Evolutionary conservation across 2,113 vertebrate species (phyloP), one percentile per base, ranked within the genome.

Genomic region (Pygathrix nemaeus): DNA sequence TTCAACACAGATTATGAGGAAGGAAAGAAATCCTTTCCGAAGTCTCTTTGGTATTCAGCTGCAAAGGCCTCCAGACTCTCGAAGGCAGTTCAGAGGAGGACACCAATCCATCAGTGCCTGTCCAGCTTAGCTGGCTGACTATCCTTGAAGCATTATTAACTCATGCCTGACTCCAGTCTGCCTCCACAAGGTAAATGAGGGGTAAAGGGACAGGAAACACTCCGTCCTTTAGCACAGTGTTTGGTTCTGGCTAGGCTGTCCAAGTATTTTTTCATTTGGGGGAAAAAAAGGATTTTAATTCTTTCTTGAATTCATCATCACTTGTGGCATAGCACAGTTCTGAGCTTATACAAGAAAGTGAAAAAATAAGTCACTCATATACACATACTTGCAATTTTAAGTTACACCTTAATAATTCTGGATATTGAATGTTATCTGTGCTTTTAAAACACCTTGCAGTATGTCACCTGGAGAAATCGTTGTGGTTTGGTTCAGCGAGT

Each of bases 351-450:
- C 12, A 78, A 70, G 30, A 83, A 70, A 43, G 30, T 48, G 9
- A 81, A 94, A 93, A 93, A 93, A 30, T 38, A 93, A 80, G 30
- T 61, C 50, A 75, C n/a, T 92, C 55, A 38, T n/a, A 81, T 5
- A 90, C 13, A 94, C 30, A 55, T 64, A 85, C 38, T 66, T 96
- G 78, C 50, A 90, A 91, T 94, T 95, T 93, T 91, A 96, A 45
- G 32, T 88, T 80, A 82, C 25, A 59, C 25, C 32, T 94, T 95
- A 91, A 43, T 81, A 88, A 94, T 64, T 79, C 48, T 16, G 18
- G 52, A 82, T 38, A 91, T 0, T 72, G 38, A 94, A 93, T 76
- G 30, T 32, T 82, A 81, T 14, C 48, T 94, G 40, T 66, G 45
- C 35, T 72, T 79, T 85, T 76, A 35, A 83, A 70, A 78, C 30